phyloP scores from a whole-genome alignment of 92 coral and sea anemone genomes.

The Paragorgia papillata region DNA sequence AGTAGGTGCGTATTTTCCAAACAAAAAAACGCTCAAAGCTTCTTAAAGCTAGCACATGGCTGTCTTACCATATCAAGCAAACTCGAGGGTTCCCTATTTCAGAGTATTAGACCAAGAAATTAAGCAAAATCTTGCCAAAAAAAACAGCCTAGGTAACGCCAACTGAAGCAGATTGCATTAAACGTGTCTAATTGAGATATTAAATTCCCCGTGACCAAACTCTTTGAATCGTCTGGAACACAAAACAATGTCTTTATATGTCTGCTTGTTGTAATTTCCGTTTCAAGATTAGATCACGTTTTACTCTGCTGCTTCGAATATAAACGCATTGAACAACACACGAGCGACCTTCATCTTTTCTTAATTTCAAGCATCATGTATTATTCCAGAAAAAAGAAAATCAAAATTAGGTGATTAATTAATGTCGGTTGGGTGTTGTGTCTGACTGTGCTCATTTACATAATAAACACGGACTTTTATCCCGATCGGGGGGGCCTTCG shows the following conservation, averaged over 20 bases:
- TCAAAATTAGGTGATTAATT: slow-evolving; percentile 47
- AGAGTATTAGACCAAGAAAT: background rate
- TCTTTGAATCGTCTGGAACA: slow-evolving; percentile 32
- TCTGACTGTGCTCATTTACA: slow-evolving; percentile 49
- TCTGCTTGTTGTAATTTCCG: slow-evolving; percentile 27
- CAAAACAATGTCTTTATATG: slow-evolving; percentile 12
- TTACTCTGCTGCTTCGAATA: background rate
- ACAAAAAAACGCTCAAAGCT: slow-evolving; percentile 9
- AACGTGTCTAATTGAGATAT: slow-evolving; percentile 41
- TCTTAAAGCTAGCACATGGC: background rate
- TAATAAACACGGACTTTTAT: slow-evolving; percentile 33
- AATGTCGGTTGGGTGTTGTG: slow-evolving; percentile 28
- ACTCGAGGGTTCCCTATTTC: background rate
- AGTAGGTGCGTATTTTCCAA: slow-evolving; percentile 19
- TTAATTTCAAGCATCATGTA: slow-evolving; percentile 5
- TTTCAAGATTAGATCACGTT: slow-evolving; percentile 10
- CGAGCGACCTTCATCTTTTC: background rate
- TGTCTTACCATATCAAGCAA: background rate
- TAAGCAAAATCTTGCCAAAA: background rate
- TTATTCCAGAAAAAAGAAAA: slow-evolving; percentile 26
- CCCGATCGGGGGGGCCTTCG: too few species aligned
- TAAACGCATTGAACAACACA: slow-evolving; percentile 10
- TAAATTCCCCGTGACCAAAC: slow-evolving; percentile 18
- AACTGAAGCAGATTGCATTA: slow-evolving; percentile 17
- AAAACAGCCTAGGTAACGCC: background rate